A percentile compares a stretch with the other conserved stretches of the same genome.
phyloP scores from a whole-genome alignment of 2,888 invertebrate genomes.

The Cacoxenus indagator region DNA sequence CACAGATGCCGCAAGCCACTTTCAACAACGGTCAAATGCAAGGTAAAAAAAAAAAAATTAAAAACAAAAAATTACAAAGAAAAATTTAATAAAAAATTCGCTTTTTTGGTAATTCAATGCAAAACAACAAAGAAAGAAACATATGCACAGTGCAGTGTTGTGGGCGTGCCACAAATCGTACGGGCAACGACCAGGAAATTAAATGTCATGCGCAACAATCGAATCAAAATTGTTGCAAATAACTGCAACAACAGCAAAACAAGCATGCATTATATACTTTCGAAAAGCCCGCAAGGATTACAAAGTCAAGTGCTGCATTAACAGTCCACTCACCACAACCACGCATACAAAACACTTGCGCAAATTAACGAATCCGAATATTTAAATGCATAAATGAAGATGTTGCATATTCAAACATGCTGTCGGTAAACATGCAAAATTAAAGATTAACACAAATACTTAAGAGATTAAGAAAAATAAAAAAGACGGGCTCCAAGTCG shows the following conservation, averaged over 20 bases:
- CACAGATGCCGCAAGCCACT: background rate
- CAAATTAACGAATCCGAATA: background rate
- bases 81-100: background rate
- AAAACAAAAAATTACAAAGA: background rate
- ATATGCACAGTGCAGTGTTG: background rate
- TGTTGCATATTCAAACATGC: background rate
- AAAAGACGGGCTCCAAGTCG: background rate
- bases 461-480: background rate
- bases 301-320: background rate
- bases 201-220: constrained; percentile 21
- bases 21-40: background rate
- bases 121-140: constrained; percentile 2
- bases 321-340: background rate
- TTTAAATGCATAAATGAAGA: background rate
- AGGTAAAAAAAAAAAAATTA: background rate
- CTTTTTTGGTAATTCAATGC: background rate
- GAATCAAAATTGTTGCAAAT: background rate
- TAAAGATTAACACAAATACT: background rate
- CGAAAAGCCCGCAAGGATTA: background rate
- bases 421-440: background rate
- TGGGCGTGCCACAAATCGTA: constrained; percentile 14
- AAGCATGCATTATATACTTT: constrained; percentile 5
- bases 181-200: constrained; percentile 30
- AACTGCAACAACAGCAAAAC: background rate
- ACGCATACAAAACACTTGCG: background rate